Evolutionary conservation across 2,113 vertebrate species (phyloP).

Genomic region (Leptosomus discolor): DNA sequence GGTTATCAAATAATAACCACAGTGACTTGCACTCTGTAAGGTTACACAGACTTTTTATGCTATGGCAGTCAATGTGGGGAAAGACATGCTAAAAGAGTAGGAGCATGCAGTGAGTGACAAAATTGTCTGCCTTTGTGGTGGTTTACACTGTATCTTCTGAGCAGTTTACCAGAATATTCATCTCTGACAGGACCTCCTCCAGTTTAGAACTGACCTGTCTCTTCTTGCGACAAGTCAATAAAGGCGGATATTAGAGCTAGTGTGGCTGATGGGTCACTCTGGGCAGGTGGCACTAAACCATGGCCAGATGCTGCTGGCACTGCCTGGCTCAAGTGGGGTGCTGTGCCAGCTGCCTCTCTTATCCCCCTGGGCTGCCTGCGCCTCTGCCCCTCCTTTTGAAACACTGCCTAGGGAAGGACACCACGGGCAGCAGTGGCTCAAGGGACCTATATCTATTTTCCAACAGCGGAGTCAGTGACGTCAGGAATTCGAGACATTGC

Average conservation of each 20-base stretch:
- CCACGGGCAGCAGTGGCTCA: rapidly evolving
- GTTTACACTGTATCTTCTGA: neutral
- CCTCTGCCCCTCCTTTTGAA: neutral
- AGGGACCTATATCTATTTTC: neutral
- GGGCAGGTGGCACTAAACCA: neutral
- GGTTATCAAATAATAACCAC: neutral
- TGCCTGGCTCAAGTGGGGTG: neutral
- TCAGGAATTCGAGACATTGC: neutral
- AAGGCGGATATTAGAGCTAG: neutral
- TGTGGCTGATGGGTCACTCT: rapidly evolving
- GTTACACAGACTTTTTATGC: neutral
- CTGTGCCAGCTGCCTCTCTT: neutral
- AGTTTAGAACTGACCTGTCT: neutral
- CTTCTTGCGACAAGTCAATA: neutral
- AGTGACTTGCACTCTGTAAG: neutral
- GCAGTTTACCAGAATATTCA: neutral
- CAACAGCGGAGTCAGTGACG: rapidly evolving
- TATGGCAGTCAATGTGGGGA: rapidly evolving
- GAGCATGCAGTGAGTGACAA: neutral
- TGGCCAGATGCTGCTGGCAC: neutral
- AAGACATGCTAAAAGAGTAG: rapidly evolving
- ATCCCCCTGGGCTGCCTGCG: neutral
- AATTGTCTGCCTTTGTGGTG: neutral
- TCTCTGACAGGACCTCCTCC: neutral
- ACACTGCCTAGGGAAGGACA: neutral